Conservation (phyloP, 2,113 vertebrate species). For the Paradisaea rubra region DNA sequence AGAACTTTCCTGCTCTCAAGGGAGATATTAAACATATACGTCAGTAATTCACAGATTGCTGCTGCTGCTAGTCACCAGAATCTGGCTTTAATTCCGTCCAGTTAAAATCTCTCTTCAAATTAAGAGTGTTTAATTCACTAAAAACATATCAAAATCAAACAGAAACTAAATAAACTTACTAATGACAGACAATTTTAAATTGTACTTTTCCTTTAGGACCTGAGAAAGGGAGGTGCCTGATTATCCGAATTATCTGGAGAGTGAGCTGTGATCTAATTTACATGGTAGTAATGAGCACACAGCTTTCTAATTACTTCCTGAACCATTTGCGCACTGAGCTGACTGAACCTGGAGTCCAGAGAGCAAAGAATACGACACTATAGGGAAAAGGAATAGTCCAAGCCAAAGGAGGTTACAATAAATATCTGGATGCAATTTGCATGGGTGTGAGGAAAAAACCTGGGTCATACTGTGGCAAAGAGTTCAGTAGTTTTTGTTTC, state of each 20-base stretch:
- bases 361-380: not conserved
- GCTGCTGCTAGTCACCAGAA: slow-evolving; percentile 30
- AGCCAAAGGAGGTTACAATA: not conserved
- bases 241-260: not conserved
- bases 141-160: not conserved
- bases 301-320: not conserved
- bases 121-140: not conserved
- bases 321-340: not conserved
- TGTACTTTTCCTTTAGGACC: not conserved
- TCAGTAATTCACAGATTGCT: slow-evolving; percentile 41
- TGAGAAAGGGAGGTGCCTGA: not conserved
- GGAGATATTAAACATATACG: not conserved
- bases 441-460: not conserved
- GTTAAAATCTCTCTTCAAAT: slow-evolving; percentile 15
- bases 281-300: not conserved
- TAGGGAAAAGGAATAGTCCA: not conserved
- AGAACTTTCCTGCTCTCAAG: slow-evolving; percentile 30
- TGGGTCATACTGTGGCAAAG: not conserved
- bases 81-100: slow-evolving; percentile 16
- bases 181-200: not conserved
- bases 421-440: slow-evolving; percentile 13
- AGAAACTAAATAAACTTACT: not conserved
- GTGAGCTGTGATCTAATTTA: not conserved
- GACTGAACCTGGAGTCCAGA: not conserved
- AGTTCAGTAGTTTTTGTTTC: not conserved